These are phyloP conservation scores for Sinelater perroti DNA, from an alignment of 2,888 invertebrate species.

Conservation along the genomic window DNA sequence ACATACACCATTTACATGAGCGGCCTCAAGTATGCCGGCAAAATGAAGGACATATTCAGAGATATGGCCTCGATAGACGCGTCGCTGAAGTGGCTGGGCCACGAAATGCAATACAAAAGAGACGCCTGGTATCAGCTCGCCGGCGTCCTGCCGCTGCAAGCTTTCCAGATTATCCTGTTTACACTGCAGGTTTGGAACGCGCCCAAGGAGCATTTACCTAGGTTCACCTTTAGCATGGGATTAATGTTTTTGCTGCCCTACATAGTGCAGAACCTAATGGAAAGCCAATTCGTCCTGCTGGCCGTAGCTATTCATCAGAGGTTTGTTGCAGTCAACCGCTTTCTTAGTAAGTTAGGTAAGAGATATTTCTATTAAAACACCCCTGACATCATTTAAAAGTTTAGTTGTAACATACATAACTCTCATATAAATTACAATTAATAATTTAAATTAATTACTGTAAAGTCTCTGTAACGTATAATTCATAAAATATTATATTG, in stretches of 20 bases:
- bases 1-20: slow-evolving; percentile 13
- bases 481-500: no score
- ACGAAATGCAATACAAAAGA: slow-evolving; percentile 12
- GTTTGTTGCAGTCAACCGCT: slow-evolving; percentile 5
- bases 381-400: no score
- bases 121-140: slow-evolving; percentile 2
- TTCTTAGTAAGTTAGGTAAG: not conserved
- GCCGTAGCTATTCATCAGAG: slow-evolving; percentile 7
- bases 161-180: slow-evolving; percentile 10
- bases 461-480: no score
- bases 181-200: slow-evolving; percentile 10
- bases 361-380: no score
- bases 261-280: slow-evolving; percentile 18
- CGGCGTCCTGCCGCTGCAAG: not conserved
- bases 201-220: slow-evolving; percentile 11
- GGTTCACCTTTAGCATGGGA: not conserved
- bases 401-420: no score
- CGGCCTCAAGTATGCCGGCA: not conserved
- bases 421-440: no score
- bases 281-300: slow-evolving; percentile 16
- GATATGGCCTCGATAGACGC: not conserved
- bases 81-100: slow-evolving; percentile 7
- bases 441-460: no score
- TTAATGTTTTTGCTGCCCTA: slow-evolving; percentile 8
- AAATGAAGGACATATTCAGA: slow-evolving; percentile 3